Evolutionary conservation across 2,888 invertebrate species (phyloP), one percentile per base, ranked within the genome.

Genomic region (Endotricha flammealis): DNA sequence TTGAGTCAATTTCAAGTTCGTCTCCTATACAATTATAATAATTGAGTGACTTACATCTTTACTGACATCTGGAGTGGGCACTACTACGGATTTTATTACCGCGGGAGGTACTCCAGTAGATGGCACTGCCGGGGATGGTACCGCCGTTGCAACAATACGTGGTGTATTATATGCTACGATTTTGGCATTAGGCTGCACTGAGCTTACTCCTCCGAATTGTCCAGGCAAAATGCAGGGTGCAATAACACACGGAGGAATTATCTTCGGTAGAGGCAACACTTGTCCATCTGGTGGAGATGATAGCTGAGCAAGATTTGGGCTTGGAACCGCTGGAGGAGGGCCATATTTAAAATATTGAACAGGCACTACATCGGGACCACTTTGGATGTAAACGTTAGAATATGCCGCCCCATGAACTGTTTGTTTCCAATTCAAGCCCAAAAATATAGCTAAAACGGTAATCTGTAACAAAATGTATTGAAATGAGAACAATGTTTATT

Each of bases 311-410:
- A 74, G 38, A 39, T 66, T 63, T 8, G 65, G 42, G 11, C 45
- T 53, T 2, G 53, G 29, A 35, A 65, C 46, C 1, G 64, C 36
- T 5, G 65, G 42, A 2, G 77, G 70, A 16, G 66, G 41, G n/a
- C 69, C 68, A 46, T 81, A 81, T 23, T 64, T 64, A 11, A 70
- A 38, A 38, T 71, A 78, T 48, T 67, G 67, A 10, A 61, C 27
- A 1, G 75, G 73, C 5, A 57, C 36, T 5, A 48, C 33, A 9
- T 66, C 60, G 3, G 56, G 43, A 9, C 71, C 72, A 38, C 64
- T 65, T 47, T 75, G 69, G n/a, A 83, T 60, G 38, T 60, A 72
- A 1, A 85, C 85, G 38, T 74, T 76, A 2, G 85, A 82, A 46
- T 59, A 78, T 0, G 81, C 64, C 3, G 62, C 58, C 13, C 68